phyloP scores from a whole-genome alignment of 2,797 vertebrate species.

The Thripadectes ignobilis region DNA sequence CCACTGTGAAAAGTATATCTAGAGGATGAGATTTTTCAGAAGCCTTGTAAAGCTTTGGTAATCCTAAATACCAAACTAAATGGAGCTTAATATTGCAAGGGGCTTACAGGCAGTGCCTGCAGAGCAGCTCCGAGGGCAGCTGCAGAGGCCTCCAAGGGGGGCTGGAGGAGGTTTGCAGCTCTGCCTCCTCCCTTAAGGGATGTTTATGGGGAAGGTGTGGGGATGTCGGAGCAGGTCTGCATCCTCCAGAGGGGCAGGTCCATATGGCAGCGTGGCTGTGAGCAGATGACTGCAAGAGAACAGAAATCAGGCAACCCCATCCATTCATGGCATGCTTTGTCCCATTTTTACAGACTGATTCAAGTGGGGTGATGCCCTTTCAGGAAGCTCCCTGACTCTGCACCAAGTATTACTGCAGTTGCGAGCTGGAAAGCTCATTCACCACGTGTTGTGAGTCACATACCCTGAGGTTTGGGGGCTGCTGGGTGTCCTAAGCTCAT shows the following conservation, averaged over 20 bases:
- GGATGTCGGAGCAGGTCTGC: not conserved
- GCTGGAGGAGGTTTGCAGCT: no score
- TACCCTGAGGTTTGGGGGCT: not conserved
- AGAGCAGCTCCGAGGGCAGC: not conserved
- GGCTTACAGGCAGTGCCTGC: not conserved
- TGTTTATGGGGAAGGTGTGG: not conserved
- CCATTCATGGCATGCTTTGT: not conserved
- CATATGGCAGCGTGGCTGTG: not conserved
- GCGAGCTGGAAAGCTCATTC: not conserved
- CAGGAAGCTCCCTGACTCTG: not conserved
- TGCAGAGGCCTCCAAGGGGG: not conserved
- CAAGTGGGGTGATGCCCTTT: not conserved
- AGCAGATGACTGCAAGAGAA: not conserved
- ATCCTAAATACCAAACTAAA: not conserved
- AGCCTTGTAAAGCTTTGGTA: not conserved
- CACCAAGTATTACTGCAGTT: not conserved
- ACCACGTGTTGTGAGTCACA: not conserved
- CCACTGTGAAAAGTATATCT: not conserved
- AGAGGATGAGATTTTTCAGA: not conserved
- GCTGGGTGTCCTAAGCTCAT: not conserved
- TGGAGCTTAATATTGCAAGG: not conserved
- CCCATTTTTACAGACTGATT: not conserved
- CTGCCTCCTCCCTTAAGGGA: fast-evolving
- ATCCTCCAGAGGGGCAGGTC: not conserved
- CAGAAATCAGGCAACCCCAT: not conserved